Evolutionary conservation across 2,113 vertebrate genomes (phyloP).

Genomic region (Cryptomyrus ogoouensis): DNA sequence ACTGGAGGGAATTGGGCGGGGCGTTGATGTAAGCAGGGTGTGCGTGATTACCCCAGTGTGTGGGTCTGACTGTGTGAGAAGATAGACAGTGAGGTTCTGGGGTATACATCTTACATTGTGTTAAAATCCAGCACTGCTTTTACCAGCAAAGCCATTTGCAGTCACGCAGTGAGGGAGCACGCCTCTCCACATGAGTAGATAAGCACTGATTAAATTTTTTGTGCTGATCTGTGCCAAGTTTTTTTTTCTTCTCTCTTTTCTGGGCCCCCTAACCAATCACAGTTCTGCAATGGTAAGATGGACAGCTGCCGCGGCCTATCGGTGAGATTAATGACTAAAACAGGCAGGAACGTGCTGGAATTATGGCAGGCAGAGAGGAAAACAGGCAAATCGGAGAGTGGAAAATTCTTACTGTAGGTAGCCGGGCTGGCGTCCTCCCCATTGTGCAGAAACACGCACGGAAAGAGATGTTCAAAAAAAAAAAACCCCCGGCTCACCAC

Average conservation of each 20-base stretch:
- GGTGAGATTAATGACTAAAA: slow-evolving; percentile 62
- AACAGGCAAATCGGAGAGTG: slow-evolving; percentile 40
- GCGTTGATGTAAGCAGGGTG: slow-evolving; percentile 18
- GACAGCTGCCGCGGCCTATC: not conserved
- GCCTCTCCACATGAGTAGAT: not conserved
- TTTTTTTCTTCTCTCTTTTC: not conserved
- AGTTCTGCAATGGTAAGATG: not conserved
- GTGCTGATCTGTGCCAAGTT: not conserved
- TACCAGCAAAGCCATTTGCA: not conserved
- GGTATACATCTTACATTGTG: not conserved
- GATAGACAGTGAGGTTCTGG: too few species aligned
- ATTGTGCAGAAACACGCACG: slow-evolving; percentile 22
- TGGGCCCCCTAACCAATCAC: not conserved
- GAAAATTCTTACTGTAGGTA: slow-evolving; percentile 49
- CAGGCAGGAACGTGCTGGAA: slow-evolving; percentile 59
- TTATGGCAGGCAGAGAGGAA: slow-evolving; percentile 43
- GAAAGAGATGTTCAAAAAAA: not conserved
- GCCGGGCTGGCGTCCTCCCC: slow-evolving; percentile 40
- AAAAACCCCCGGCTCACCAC: not conserved
- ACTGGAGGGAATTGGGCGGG: not conserved
- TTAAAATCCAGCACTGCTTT: not conserved
- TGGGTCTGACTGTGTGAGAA: not conserved
- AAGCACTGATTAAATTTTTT: not conserved
- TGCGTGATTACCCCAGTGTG: not conserved
- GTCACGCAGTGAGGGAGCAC: not conserved